Percentiles rank a stretch among this genome's conserved stretches.
Evolutionary conservation across 2,113 vertebrate species (phyloP).

Genomic region (Rhinichthys klamathensis): DNA sequence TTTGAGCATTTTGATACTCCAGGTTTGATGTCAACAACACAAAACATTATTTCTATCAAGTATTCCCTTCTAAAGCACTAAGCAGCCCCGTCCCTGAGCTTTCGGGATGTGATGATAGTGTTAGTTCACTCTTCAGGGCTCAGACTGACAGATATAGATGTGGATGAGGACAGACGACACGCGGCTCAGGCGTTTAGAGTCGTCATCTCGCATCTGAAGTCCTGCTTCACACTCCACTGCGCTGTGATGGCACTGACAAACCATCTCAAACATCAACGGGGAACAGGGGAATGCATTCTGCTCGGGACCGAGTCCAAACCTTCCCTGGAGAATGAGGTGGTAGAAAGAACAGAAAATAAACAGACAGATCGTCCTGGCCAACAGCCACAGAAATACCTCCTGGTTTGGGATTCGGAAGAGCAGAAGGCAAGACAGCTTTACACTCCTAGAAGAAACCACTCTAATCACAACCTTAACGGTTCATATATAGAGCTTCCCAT

Average conservation of each 20-base stretch:
- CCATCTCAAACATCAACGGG: neutral
- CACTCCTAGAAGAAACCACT: too few relatives aligned
- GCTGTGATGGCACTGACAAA: slow-evolving; percentile 37
- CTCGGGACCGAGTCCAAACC: neutral
- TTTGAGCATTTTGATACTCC: too few relatives aligned
- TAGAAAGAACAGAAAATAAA: neutral
- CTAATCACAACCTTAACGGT: too few relatives aligned
- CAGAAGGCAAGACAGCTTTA: neutral
- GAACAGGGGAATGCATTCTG: slow-evolving; percentile 4
- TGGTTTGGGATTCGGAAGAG: neutral
- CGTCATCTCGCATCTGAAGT: slow-evolving; percentile 5
- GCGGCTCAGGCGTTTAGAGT: slow-evolving; percentile 7
- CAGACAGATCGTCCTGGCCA: slow-evolving; percentile 39
- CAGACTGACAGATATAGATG: slow-evolving; percentile 31
- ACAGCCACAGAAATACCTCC: slow-evolving; percentile 55
- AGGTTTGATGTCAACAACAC: neutral
- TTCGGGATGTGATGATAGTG: neutral
- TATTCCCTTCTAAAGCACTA: neutral
- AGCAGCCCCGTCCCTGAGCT: neutral
- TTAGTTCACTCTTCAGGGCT: neutral
- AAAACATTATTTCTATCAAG: neutral
- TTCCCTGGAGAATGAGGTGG: neutral
- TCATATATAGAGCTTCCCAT: too few relatives aligned
- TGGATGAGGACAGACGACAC: slow-evolving; percentile 11
- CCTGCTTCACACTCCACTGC: slow-evolving; percentile 41